A percentile compares a stretch with the other conserved stretches of the same genome.
These are phyloP conservation scores for Tachyglossus aculeatus DNA, from an alignment of 2,797 vertebrate species.

Conservation along the genomic window DNA sequence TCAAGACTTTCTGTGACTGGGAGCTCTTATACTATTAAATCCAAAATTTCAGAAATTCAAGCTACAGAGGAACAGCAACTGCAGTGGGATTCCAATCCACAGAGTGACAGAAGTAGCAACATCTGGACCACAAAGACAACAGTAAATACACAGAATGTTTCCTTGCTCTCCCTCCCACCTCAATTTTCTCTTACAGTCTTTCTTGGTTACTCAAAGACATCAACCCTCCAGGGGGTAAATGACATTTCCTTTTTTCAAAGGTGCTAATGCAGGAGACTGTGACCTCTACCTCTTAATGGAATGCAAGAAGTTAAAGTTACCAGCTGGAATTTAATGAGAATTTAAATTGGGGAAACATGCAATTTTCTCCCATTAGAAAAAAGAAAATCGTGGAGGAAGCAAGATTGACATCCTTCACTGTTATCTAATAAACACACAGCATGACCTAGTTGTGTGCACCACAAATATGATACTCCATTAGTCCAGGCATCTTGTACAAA, in stretches of 20 bases:
- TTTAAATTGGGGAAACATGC: conserved; percentile 54
- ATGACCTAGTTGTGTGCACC: conserved; percentile 39
- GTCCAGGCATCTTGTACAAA: conserved; percentile 67
- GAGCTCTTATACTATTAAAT: conserved; percentile 61
- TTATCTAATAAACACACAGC: conserved; percentile 55
- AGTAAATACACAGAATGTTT: conserved; percentile 39
- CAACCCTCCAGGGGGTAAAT: neutral
- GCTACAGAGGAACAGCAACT: conserved; percentile 42
- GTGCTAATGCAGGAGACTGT: neutral
- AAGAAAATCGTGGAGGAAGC: neutral
- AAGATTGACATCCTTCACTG: conserved; percentile 2
- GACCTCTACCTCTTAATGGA: conserved; percentile 43
- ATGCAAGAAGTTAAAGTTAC: neutral
- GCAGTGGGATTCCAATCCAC: conserved; percentile 22
- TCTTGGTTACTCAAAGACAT: neutral
- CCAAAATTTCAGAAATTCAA: conserved; percentile 44
- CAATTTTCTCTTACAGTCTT: neutral
- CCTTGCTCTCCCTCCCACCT: conserved; percentile 13
- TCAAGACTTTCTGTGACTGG: conserved; percentile 38
- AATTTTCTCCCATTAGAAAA: conserved; percentile 17
- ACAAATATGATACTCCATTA: conserved; percentile 65
- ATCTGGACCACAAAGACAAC: conserved; percentile 38
- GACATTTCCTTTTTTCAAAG: conserved; percentile 4
- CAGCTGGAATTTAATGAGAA: conserved; percentile 55
- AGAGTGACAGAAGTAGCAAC: conserved; percentile 36